These are phyloP conservation scores for Harmothoe impar DNA, from an alignment of 2,888 invertebrate genomes.

Conservation along the genomic window DNA sequence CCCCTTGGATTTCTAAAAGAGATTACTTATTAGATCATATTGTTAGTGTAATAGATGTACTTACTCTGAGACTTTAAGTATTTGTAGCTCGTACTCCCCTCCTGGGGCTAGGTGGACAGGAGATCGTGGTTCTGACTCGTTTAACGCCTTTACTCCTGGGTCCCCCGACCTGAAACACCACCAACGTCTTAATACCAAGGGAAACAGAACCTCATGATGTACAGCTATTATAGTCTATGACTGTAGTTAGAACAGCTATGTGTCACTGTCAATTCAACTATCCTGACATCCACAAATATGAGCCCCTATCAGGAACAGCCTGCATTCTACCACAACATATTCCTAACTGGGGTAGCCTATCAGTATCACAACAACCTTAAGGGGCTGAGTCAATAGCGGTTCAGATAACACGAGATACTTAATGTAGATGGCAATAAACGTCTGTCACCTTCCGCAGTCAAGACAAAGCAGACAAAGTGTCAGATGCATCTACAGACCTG, in stretches of 20 bases:
- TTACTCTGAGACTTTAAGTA: background rate
- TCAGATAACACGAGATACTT: too few species aligned
- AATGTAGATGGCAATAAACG: too few species aligned
- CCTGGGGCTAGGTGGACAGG: slow-evolving; percentile 10
- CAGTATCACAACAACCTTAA: too few species aligned
- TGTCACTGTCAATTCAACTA: background rate
- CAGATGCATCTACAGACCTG: background rate
- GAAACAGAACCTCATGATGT: background rate
- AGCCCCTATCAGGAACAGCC: too few species aligned
- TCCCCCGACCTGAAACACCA: slow-evolving; percentile 3
- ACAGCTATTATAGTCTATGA: background rate
- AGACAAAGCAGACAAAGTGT: background rate
- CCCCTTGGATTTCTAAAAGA: too few species aligned
- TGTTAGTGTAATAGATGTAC: background rate
- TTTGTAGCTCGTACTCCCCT: slow-evolving; percentile 38
- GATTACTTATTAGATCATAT: too few species aligned
- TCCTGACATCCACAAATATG: too few species aligned
- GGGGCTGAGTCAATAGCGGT: too few species aligned
- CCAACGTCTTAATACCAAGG: background rate
- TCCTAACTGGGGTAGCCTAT: too few species aligned
- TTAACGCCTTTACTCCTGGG: slow-evolving; percentile 20
- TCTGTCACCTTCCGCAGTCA: background rate
- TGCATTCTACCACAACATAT: too few species aligned
- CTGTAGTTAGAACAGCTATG: background rate
- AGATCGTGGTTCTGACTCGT: background rate